Base-by-base conservation (phyloP, 2,797 vertebrate species). In the Crocidura indochinensis region DNA sequence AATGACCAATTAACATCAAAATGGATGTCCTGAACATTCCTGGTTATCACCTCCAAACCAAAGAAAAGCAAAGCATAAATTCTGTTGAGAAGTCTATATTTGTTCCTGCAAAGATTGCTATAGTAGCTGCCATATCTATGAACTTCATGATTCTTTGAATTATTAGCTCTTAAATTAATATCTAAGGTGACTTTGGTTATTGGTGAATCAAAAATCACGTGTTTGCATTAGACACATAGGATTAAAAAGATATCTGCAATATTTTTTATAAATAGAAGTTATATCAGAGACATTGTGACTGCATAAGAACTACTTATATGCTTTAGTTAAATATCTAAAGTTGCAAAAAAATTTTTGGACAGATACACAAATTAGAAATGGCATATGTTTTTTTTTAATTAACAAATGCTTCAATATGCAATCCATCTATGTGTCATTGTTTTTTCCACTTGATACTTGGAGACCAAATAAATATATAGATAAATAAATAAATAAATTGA, bases 241-340 rank as follows among this genome's bases (percentile, higher is more conserved):
- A 51, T 19, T 81, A 68, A 8, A 6, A 27, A 73, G n/a, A 26
- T 73, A 26, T 78, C 8, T 60, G 11, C 53, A 31, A 76, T 11
- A 22, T 10, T 10, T 90, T 88, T 11, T 29, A 38, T 92, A 72
- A 77, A 24, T 24, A 14, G 6, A 3, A 68, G 2, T 72, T 46
- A 46, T 6, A 1, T 85, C 15, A 56, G 31, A 71, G n/a, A 2
- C 22, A 77, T 15, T 19, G 31, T 84, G 14, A 8, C 24, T 26
- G 49, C 83, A 62, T 84, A 77, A 69, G 5, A 19, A 64, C 87
- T 38, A 17, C 6, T 26, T 15, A 44, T 7, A 47, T 51, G 3
- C 51, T 83, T 79, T 77, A 93, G 49, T 80, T 73, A 75, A 38
- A 14, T 64, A 64, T 19, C 11, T 64, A 60, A 82, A 71, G n/a